Conservation (phyloP, 2,888 invertebrate genomes). For the Philhelius pedissequus region DNA sequence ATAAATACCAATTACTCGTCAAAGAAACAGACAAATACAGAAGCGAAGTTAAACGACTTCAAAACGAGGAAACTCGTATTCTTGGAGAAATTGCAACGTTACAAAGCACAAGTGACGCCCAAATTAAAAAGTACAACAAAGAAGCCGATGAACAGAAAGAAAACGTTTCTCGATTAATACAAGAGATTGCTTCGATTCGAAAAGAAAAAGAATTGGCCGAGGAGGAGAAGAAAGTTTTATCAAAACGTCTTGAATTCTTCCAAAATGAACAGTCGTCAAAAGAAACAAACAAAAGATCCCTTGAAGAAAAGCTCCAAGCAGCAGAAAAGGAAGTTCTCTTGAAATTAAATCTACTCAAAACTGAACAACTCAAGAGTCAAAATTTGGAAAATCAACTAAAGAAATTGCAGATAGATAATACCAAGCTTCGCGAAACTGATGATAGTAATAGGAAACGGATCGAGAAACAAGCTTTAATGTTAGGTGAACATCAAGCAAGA, state of each 20-base stretch:
- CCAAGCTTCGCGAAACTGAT: slow-evolving; percentile 66
- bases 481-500: slow-evolving; percentile 72
- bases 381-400: slow-evolving; percentile 54
- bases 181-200: slow-evolving; percentile 70
- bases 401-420: slow-evolving; percentile 67
- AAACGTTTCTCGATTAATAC: slow-evolving; percentile 70
- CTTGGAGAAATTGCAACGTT: slow-evolving; percentile 52
- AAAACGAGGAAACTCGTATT: slow-evolving; percentile 40
- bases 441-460: slow-evolving; percentile 70
- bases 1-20: slow-evolving; percentile 49
- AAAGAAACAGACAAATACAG: slow-evolving; percentile 53
- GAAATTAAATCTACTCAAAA: slow-evolving; percentile 68
- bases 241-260: slow-evolving; percentile 64
- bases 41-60: slow-evolving; percentile 36
- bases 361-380: slow-evolving; percentile 53
- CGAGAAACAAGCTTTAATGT: slow-evolving; percentile 71
- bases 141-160: slow-evolving; percentile 69
- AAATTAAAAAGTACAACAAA: slow-evolving; percentile 59
- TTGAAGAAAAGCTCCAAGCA: slow-evolving; percentile 65
- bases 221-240: slow-evolving; percentile 63
- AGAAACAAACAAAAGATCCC: slow-evolving; percentile 63
- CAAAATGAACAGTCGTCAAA: slow-evolving; percentile 44
- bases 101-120: slow-evolving; percentile 15
- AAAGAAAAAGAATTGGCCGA: slow-evolving; percentile 68
- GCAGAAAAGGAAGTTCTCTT: slow-evolving; percentile 67